Evolutionary conservation across 2,113 vertebrate genomes (phyloP).

Genomic region (Syngnathoides biaculeatus): DNA sequence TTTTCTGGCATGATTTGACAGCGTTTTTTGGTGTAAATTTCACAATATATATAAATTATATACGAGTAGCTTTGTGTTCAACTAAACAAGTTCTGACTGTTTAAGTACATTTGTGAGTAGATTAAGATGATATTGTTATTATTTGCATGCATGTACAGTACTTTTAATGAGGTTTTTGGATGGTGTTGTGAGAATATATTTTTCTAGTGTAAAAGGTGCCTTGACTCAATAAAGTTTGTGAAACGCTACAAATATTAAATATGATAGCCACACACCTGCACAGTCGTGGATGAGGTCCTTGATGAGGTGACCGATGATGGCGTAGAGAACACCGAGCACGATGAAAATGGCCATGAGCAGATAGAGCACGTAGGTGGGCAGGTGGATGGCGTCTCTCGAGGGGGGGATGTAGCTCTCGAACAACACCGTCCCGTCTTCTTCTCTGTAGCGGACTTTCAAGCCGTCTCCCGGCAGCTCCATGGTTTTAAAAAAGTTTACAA

Average conservation of each 20-base stretch:
- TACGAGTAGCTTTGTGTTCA: too few relatives aligned
- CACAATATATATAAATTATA: too few relatives aligned
- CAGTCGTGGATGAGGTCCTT: constrained; percentile 87
- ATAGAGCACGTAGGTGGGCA: constrained; percentile 81
- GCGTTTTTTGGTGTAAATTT: too few relatives aligned
- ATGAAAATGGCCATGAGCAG: constrained; percentile 78
- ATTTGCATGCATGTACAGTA: too few relatives aligned
- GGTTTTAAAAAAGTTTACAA: neutral
- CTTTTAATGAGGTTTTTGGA: too few relatives aligned
- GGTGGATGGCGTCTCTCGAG: constrained; percentile 76
- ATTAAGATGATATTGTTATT: too few relatives aligned
- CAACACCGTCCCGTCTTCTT: constrained; percentile 60
- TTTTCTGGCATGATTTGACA: too few relatives aligned
- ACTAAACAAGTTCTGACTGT: too few relatives aligned
- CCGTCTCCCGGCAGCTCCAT: constrained; percentile 28
- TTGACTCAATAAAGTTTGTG: neutral
- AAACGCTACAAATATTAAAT: neutral
- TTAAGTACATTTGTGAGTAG: too few relatives aligned
- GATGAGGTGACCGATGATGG: constrained; percentile 91
- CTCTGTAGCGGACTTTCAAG: constrained; percentile 31
- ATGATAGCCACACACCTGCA: constrained; percentile 47
- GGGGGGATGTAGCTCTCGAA: constrained; percentile 84
- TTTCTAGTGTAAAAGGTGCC: neutral
- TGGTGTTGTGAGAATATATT: too few relatives aligned
- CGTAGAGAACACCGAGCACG: constrained; percentile 81